phyloP scores from a whole-genome alignment of 1,140 invertebrate genomes.

The Druon quercuslanigerum region DNA sequence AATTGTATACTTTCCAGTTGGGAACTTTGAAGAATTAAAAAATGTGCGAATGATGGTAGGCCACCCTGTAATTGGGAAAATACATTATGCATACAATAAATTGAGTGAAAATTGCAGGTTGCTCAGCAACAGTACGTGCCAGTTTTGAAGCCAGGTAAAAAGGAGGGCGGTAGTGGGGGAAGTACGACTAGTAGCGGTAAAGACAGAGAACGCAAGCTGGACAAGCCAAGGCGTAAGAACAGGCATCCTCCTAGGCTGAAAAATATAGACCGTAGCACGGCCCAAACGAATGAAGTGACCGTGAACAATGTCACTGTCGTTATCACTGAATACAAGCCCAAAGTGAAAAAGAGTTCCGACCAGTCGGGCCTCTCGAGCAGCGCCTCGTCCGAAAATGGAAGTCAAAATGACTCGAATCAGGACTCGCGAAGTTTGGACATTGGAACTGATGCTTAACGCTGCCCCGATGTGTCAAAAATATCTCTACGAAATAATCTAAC shows the following conservation, averaged over 20 bases:
- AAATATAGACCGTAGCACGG: slow-evolving; percentile 91
- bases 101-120: slow-evolving; percentile 53
- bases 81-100: too few species aligned
- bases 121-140: slow-evolving; percentile 83
- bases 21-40: too few species aligned
- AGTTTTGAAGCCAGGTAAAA: slow-evolving; percentile 79
- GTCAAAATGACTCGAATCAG: slow-evolving; percentile 80
- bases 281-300: slow-evolving; percentile 93
- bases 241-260: slow-evolving; percentile 87
- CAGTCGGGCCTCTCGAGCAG: slow-evolving; percentile 77
- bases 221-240: slow-evolving; percentile 70
- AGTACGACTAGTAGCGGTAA: slow-evolving; percentile 77
- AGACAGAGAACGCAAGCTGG: slow-evolving; percentile 75
- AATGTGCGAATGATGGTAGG: too few species aligned
- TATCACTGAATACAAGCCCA: slow-evolving; percentile 97
- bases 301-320: slow-evolving; percentile 97
- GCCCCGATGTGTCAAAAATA: slow-evolving; percentile 17
- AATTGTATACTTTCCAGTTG: too few species aligned
- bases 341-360: slow-evolving; percentile 78
- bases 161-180: slow-evolving; percentile 76
- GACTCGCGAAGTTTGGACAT: slow-evolving; percentile 77
- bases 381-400: slow-evolving; percentile 79
- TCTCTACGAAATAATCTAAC: slow-evolving; percentile 46
- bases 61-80: too few species aligned
- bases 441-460: slow-evolving; percentile 66